A percentile compares a stretch with the other conserved stretches of the same genome.
phyloP scores from a whole-genome alignment of 2,113 vertebrate genomes.

The Acanthisitta chloris region DNA sequence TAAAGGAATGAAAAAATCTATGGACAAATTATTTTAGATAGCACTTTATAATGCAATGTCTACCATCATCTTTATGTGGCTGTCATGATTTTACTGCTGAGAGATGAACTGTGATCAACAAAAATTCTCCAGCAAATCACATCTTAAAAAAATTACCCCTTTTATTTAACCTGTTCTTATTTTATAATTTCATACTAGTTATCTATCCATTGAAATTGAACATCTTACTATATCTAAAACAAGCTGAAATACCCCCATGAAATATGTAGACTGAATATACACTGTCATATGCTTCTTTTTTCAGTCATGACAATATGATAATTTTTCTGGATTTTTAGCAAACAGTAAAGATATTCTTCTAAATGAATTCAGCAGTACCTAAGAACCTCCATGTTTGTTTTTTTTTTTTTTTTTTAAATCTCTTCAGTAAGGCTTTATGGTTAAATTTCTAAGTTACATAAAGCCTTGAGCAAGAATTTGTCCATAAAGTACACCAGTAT shows the following conservation, averaged over 20 bases:
- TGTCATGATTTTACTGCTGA: background rate
- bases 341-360: background rate
- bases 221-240: background rate
- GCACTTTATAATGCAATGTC: background rate
- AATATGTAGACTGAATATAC: background rate
- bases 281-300: background rate
- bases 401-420: background rate
- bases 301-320: background rate
- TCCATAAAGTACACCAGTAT: background rate
- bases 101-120: background rate
- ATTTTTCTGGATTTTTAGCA: background rate
- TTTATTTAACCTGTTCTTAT: background rate
- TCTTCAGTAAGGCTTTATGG: background rate
- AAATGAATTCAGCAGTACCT: background rate
- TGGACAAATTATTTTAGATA: background rate
- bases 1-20: background rate
- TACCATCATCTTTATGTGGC: background rate
- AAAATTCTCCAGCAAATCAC: background rate
- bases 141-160: background rate
- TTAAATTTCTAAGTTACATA: background rate
- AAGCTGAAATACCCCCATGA: background rate
- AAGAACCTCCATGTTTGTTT: background rate
- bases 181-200: background rate
- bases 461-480: background rate
- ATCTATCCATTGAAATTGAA: background rate